Evolutionary conservation across 2,113 vertebrate species (phyloP).

Genomic region (Montifringilla adamsi): DNA sequence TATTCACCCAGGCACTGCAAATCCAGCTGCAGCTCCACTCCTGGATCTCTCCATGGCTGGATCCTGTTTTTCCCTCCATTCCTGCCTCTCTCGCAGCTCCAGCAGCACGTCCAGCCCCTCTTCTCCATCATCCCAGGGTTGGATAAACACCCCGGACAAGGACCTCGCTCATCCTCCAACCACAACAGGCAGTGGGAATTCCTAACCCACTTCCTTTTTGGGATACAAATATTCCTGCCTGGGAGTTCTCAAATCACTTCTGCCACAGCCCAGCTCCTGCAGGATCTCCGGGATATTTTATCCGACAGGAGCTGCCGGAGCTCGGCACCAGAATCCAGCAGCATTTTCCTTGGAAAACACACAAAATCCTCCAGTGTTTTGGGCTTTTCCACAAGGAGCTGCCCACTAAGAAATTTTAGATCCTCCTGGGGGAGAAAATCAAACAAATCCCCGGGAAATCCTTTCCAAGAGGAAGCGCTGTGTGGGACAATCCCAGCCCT

Average conservation of each 20-base stretch:
- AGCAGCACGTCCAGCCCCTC: neutral
- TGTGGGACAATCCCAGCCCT: neutral
- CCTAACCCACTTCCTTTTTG: neutral
- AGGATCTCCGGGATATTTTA: neutral
- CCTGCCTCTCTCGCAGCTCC: neutral
- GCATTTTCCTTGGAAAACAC: neutral
- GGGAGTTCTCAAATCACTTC: neutral
- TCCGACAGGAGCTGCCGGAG: rapidly evolving
- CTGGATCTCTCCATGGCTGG: neutral
- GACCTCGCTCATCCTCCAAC: neutral
- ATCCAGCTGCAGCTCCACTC: neutral
- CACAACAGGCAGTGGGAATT: neutral
- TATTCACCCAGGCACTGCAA: neutral
- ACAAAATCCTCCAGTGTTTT: neutral
- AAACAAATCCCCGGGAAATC: neutral
- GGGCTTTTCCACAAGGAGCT: neutral
- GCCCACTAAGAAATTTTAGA: neutral
- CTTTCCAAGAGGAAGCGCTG: neutral
- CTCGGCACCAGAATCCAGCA: neutral
- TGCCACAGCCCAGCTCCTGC: neutral
- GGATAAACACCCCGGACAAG: neutral
- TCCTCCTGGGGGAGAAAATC: neutral
- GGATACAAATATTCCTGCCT: neutral
- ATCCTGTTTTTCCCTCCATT: neutral
- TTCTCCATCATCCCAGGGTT: neutral